Percentiles rank a stretch among this genome's conserved stretches.
phyloP scores from a whole-genome alignment of 2,113 vertebrate species.

The Columbina picui region DNA sequence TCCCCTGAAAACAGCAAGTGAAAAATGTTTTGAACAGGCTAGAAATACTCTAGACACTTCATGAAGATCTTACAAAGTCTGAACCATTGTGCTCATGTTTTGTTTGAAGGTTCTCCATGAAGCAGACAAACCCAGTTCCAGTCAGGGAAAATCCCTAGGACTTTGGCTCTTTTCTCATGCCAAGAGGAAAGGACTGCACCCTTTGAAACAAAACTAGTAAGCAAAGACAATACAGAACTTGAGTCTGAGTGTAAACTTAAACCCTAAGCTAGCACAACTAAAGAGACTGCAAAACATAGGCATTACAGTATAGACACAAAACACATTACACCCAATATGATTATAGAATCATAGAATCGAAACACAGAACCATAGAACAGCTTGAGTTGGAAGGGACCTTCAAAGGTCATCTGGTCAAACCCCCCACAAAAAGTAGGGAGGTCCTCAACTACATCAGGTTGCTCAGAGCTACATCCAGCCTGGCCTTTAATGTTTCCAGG shows the following conservation, averaged over 20 bases:
- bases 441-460: no score
- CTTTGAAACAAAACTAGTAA: background rate
- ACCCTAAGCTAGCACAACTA: background rate
- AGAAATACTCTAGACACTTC: background rate
- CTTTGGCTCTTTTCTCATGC: background rate
- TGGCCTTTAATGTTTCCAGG: no score
- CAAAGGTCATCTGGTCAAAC: no score
- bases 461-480: no score
- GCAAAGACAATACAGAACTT: background rate
- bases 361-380: no score
- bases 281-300: background rate
- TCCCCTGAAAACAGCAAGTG: background rate
- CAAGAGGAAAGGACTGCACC: background rate
- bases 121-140: background rate
- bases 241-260: background rate
- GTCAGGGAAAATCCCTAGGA: background rate
- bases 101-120: background rate
- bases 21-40: background rate
- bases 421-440: no score
- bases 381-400: no score
- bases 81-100: rapidly evolving
- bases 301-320: background rate
- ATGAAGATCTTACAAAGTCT: background rate
- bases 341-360: no score
- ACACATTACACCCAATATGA: background rate